phyloP scores from a whole-genome alignment of 2,113 vertebrate species.

The Neomonachus schauinslandi region DNA sequence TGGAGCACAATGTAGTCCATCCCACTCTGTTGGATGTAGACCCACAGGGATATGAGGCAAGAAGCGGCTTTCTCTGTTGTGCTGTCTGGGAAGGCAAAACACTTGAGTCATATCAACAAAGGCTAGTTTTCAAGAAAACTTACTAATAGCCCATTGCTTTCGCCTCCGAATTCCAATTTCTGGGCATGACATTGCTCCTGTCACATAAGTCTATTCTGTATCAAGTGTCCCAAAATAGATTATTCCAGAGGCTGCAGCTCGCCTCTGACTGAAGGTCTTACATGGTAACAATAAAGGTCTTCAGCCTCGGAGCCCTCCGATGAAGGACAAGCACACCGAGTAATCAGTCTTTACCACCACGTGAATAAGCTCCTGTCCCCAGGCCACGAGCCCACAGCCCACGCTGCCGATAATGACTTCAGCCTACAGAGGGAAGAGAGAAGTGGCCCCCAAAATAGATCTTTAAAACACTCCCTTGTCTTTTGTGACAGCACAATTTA shows the following conservation, averaged over 20 bases:
- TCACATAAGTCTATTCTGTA: neutral
- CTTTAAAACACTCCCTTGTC: neutral
- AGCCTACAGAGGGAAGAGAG: neutral
- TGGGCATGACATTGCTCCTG: no score
- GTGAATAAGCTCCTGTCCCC: neutral
- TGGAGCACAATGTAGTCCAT: no score
- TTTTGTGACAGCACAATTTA: conserved; percentile 4
- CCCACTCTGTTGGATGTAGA: neutral
- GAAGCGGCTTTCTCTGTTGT: neutral
- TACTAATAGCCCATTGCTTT: neutral
- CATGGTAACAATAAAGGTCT: neutral
- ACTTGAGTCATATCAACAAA: neutral
- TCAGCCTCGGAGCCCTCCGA: neutral
- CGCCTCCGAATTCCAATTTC: neutral
- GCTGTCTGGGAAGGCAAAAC: neutral
- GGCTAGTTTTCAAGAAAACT: neutral
- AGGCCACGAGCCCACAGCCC: neutral
- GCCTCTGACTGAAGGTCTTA: neutral
- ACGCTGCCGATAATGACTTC: neutral
- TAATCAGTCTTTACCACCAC: neutral
- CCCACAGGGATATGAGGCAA: no score
- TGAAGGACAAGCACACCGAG: neutral
- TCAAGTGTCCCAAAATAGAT: neutral
- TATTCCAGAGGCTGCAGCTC: neutral
- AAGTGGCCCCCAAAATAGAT: neutral